Conservation (phyloP, 2,113 vertebrate species). For the Ploceus nigricollis region DNA sequence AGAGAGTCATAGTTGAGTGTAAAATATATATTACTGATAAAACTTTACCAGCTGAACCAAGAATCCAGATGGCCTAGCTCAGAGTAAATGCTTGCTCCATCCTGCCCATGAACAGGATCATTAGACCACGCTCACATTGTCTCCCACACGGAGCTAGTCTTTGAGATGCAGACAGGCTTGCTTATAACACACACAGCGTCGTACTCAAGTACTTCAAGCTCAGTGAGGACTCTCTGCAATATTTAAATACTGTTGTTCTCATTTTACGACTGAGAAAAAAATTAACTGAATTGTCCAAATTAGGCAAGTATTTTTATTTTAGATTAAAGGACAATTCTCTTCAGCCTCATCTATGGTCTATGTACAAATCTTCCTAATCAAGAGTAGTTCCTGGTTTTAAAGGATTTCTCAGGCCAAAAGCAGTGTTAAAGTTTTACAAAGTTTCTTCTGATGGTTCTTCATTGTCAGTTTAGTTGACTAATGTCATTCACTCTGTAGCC, state of each 20-base stretch:
- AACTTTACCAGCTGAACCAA: neutral
- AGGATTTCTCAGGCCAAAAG: neutral
- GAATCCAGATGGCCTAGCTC: neutral
- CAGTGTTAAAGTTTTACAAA: neutral
- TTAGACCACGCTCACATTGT: accelerated
- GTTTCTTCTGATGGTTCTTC: neutral
- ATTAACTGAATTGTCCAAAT: neutral
- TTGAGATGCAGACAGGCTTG: neutral
- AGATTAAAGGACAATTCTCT: neutral
- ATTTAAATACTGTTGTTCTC: neutral
- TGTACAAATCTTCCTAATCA: neutral
- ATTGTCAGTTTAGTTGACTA: neutral
- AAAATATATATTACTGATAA: neutral
- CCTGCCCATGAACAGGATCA: neutral
- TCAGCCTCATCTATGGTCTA: neutral
- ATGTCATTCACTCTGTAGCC: neutral
- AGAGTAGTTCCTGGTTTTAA: neutral
- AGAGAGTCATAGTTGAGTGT: neutral
- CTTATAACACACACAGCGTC: too few relatives aligned
- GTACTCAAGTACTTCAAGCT: neutral
- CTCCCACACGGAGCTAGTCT: neutral
- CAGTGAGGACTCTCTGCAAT: neutral
- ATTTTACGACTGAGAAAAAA: neutral
- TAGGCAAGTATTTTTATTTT: neutral
- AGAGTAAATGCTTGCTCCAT: neutral